phyloP scores from a whole-genome alignment of 2,797 vertebrate genomes.

The Vireo griseus region DNA sequence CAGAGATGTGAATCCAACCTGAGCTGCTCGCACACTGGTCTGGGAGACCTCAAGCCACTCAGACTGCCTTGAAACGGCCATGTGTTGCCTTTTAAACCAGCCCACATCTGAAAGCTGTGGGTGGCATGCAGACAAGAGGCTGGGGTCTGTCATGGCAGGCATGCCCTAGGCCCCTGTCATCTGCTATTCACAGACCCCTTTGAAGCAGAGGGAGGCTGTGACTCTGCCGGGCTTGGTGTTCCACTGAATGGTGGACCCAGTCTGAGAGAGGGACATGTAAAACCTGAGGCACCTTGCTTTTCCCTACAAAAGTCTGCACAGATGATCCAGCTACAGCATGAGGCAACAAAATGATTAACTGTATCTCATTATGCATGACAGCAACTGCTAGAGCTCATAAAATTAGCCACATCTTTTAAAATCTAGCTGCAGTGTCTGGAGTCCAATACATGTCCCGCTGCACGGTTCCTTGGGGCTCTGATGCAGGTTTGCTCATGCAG shows the following conservation, averaged over 20 bases:
- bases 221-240: neutral
- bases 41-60: neutral
- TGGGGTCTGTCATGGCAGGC: neutral
- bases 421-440: neutral
- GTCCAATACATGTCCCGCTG: neutral
- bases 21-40: neutral
- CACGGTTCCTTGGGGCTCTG: neutral
- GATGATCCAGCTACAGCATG: neutral
- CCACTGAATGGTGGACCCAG: fast-evolving
- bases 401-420: constrained; percentile 20
- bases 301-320: neutral
- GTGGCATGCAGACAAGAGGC: neutral
- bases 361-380: neutral
- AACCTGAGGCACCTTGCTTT: neutral
- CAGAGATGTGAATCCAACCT: neutral
- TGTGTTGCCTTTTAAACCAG: neutral
- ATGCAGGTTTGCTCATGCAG: neutral
- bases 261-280: neutral
- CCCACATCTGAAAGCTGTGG: neutral
- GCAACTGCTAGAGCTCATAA: neutral
- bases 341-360: neutral
- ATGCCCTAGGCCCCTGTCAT: neutral
- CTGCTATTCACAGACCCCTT: neutral
- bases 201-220: neutral
- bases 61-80: fast-evolving